Evolutionary conservation across 2,888 invertebrate genomes (phyloP), one percentile per base, ranked within the genome.

Genomic region (Troilus luridus): DNA sequence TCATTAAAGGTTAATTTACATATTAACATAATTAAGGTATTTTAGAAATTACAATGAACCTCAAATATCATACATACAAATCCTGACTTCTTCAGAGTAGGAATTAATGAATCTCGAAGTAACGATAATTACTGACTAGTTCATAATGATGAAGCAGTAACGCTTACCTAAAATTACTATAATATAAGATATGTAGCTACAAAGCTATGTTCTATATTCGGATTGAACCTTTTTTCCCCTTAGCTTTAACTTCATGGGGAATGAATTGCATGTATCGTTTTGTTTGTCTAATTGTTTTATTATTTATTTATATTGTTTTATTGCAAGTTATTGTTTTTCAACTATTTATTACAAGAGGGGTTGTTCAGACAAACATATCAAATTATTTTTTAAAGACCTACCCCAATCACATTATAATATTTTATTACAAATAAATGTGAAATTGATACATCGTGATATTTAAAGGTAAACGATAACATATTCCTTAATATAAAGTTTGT

Each of bases 71-170:
- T 67, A 24, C 67, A 24, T 24, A 67, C 67, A n/a, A 67, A 12
- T 17, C 72, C 14, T 72, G 27, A 2, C 72, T 7, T 27, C 17
- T 72, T 17, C 27, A 27, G 1, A 17, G 27, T 72, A 72, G 72
- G 72, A 27, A 72, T 72, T 27, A 27, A 72, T 72, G 41, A 72
- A 72, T 72, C 27, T 72, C 8, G 24, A 14, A 41, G 72, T 27
- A 72, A 72, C 17, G 72, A 72, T 72, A 72, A 27, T 72, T 27
- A 72, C 1, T 27, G 9, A 5, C 72, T 72, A 17, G 27, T 72
- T 41, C 72, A 72, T 72, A 72, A 27, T 77, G 72, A 77, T 77
- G 72, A 77, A 77, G 72, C 72, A 77, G 41, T 77, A 41, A 77
- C 27, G 27, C 41, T n/a, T 77, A 77, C 72, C 72, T 77, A 77